Percentiles rank a stretch among this genome's conserved stretches.
Evolutionary conservation across 1,140 invertebrate genomes (phyloP).

Genomic region (Dinoponera quadriceps): DNA sequence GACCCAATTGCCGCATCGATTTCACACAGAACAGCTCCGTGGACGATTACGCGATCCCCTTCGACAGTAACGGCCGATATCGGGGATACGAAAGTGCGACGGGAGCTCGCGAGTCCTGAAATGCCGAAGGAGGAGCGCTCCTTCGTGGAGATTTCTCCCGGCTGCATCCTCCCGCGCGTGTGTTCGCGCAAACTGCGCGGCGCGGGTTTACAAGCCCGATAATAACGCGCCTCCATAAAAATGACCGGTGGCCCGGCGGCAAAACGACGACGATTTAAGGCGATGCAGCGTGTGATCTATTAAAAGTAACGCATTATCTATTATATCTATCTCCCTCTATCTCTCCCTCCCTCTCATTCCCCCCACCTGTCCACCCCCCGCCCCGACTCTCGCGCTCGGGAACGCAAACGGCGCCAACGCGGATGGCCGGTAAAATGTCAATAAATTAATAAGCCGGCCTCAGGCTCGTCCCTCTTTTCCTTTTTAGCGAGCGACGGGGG

Average conservation of each 20-base stretch:
- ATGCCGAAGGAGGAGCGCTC: neutral
- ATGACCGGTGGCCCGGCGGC: neutral
- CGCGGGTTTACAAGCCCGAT: neutral
- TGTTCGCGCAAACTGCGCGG: no score
- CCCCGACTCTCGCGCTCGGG: neutral
- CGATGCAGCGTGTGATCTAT: slow-evolving; percentile 5
- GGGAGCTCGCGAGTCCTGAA: neutral
- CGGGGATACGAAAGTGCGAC: neutral
- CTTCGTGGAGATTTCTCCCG: neutral
- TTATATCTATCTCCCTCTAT: no score
- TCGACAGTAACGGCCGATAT: neutral
- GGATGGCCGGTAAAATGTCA: slow-evolving; percentile 35
- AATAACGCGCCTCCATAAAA: slow-evolving; percentile 24
- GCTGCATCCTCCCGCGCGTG: neutral
- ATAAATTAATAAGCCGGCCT: slow-evolving; percentile 44
- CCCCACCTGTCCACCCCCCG: no score
- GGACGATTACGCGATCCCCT: slow-evolving; percentile 17
- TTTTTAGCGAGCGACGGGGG: neutral
- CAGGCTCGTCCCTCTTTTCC: neutral
- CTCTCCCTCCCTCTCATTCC: no score
- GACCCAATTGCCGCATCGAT: slow-evolving; percentile 54
- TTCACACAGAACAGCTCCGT: slow-evolving; percentile 21
- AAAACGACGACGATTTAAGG: neutral
- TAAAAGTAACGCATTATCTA: slow-evolving; percentile 19
- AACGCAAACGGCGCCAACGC: slow-evolving; percentile 7